phyloP scores from a whole-genome alignment of 2,797 vertebrate genomes.

The Anniella stebbinsi region DNA sequence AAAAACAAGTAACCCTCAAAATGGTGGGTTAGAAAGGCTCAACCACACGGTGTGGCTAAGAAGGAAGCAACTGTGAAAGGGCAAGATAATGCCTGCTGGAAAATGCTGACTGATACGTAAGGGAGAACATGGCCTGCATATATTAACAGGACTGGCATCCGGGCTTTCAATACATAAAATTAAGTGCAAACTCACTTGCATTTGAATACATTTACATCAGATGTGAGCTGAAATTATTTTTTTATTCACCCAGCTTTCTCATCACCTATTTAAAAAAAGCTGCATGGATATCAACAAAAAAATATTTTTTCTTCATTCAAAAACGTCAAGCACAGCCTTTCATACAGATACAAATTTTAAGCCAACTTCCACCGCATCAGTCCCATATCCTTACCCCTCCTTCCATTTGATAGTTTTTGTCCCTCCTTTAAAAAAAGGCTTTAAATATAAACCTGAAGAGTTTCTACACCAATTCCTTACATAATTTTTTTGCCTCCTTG shows the following conservation, averaged over 20 bases:
- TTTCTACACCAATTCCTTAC: neutral
- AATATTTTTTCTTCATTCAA: constrained; percentile 18
- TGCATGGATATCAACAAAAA: neutral
- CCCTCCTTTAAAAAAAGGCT: no score
- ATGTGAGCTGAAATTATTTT: neutral
- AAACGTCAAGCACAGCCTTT: neutral
- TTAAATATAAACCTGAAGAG: neutral
- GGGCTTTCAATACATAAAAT: neutral
- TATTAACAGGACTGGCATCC: neutral
- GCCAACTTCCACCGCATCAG: no score
- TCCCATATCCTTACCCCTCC: neutral
- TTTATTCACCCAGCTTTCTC: neutral
- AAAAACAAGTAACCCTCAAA: neutral
- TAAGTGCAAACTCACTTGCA: neutral
- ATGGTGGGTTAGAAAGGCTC: constrained; percentile 16
- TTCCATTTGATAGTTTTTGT: neutral
- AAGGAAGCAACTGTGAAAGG: constrained; percentile 7
- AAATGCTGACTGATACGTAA: neutral
- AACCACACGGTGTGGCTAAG: neutral
- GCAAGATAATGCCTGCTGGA: neutral
- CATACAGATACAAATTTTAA: neutral
- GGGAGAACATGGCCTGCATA: neutral
- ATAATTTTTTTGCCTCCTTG: neutral
- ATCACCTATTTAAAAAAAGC: neutral
- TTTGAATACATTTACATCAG: constrained; percentile 13